Percentiles rank a stretch among this genome's conserved stretches.
phyloP scores from a whole-genome alignment of 2,113 vertebrate species.

The Prietella phreatophila region DNA sequence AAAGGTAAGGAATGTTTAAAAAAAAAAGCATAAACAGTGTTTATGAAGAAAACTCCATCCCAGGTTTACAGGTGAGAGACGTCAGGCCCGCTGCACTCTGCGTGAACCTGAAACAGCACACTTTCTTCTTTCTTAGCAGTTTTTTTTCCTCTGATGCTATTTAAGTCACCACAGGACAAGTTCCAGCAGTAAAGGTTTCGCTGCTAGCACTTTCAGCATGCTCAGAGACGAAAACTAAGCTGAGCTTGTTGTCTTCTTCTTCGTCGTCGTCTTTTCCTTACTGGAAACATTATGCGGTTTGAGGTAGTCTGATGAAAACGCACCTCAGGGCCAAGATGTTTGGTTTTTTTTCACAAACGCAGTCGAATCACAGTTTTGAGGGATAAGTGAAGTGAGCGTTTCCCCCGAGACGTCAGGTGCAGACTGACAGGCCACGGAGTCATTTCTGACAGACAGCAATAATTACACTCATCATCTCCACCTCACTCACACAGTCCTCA shows the following conservation, averaged over 20 bases:
- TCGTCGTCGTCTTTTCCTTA: constrained; percentile 32
- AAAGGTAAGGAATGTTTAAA: constrained; percentile 77
- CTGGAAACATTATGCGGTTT: constrained; percentile 62
- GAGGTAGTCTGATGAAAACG: constrained; percentile 54
- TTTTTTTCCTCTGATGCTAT: constrained; percentile 61
- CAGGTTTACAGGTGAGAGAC: not conserved
- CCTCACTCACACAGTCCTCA: not conserved
- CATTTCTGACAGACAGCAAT: not conserved
- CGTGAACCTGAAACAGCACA: constrained; percentile 48
- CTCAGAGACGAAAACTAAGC: constrained; percentile 13
- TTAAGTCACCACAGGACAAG: constrained; percentile 66
- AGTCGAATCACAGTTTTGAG: not conserved
- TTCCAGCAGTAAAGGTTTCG: constrained; percentile 52
- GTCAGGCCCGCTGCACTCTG: constrained; percentile 16
- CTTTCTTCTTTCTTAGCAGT: not conserved
- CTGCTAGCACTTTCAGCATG: constrained; percentile 43
- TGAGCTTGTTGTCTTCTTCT: constrained; percentile 12
- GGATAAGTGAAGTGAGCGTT: not conserved
- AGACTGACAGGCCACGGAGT: not conserved
- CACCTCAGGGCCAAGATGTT: constrained; percentile 47
- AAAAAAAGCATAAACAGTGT: not conserved
- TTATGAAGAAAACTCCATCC: not conserved
- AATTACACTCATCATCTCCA: not conserved
- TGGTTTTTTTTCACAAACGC: too few relatives aligned
- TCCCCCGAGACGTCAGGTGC: not conserved